Percentiles rank a stretch among this genome's conserved stretches.
Evolutionary conservation across 2,797 vertebrate species (phyloP).

Genomic region (Acanthis flammea): DNA sequence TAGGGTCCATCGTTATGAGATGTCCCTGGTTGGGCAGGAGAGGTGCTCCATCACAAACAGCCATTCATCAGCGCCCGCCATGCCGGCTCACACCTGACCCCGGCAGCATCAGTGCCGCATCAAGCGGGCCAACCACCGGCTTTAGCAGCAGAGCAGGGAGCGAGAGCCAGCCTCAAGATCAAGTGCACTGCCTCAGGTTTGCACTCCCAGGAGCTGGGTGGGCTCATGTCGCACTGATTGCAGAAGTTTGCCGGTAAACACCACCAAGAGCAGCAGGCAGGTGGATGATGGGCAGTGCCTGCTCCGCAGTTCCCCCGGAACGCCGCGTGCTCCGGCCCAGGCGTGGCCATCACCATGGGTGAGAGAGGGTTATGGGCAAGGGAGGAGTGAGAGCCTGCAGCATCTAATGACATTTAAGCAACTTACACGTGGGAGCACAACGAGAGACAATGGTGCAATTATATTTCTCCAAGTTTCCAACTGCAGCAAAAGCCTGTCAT

Average conservation of each 20-base stretch:
- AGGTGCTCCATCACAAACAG: slow-evolving; percentile 89
- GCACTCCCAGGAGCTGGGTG: slow-evolving; percentile 89
- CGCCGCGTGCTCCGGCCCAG: slow-evolving; percentile 68
- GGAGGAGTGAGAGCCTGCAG: slow-evolving; percentile 74
- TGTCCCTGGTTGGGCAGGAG: slow-evolving; percentile 89
- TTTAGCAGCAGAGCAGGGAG: slow-evolving; percentile 96
- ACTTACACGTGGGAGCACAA: slow-evolving; percentile 86
- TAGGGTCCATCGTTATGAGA: slow-evolving; percentile 95
- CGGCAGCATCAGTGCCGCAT: slow-evolving; percentile 95
- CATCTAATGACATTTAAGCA: slow-evolving; percentile 91
- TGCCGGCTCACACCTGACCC: slow-evolving; percentile 94
- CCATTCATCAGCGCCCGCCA: slow-evolving; percentile 90
- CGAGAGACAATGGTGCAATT: slow-evolving; percentile 88
- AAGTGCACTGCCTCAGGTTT: slow-evolving; percentile 91
- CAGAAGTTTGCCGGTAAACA: slow-evolving; percentile 94
- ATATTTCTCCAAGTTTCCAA: slow-evolving; percentile 73
- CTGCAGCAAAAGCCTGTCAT: slow-evolving; percentile 54
- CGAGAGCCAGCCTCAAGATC: slow-evolving; percentile 93
- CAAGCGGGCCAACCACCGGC: slow-evolving; percentile 96
- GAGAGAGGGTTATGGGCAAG: slow-evolving; percentile 68
- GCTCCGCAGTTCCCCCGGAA: slow-evolving; percentile 43
- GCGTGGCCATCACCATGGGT: slow-evolving; percentile 81
- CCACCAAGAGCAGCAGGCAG: slow-evolving; percentile 97
- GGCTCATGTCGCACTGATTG: slow-evolving; percentile 98
- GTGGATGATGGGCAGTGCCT: slow-evolving; percentile 91